Evolutionary conservation across 2,797 vertebrate species (phyloP).

Genomic region (Antennarius maculatus): DNA sequence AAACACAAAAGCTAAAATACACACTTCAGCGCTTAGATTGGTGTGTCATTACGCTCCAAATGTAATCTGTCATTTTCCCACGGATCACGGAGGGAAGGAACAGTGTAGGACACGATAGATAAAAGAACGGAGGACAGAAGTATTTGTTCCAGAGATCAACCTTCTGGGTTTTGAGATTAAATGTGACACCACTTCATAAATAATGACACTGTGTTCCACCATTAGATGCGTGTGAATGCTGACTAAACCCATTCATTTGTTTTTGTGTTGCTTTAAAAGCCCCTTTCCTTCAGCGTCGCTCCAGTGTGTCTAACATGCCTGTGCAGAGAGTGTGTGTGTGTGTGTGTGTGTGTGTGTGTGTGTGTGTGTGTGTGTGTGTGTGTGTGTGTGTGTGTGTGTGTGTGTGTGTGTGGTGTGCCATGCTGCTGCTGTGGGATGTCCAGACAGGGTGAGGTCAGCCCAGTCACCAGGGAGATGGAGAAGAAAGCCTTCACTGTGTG

Average conservation of each 20-base stretch:
- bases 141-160: too few relatives aligned
- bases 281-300: too few relatives aligned
- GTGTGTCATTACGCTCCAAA: not conserved
- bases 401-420: slow-evolving; percentile 35
- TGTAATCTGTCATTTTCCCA: slow-evolving; percentile 32
- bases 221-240: not conserved
- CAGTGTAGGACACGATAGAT: not conserved
- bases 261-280: slow-evolving; percentile 13
- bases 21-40: not conserved
- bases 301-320: slow-evolving; percentile 32
- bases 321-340: slow-evolving; percentile 1
- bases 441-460: slow-evolving; percentile 70
- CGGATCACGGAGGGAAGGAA: not conserved
- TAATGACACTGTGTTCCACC: not conserved
- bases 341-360: slow-evolving; percentile 39
- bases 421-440: slow-evolving; percentile 50
- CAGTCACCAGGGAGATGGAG: slow-evolving; percentile 48
- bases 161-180: too few relatives aligned
- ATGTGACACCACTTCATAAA: not conserved
- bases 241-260: slow-evolving; percentile 16
- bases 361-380: slow-evolving; percentile 26
- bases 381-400: slow-evolving; percentile 42
- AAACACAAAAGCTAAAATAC: slow-evolving; percentile 19
- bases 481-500: slow-evolving; percentile 77
- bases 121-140: not conserved